Evolutionary conservation across 2,888 invertebrate species (phyloP), one percentile per base, ranked within the genome.

Genomic region (Philonicus albiceps): DNA sequence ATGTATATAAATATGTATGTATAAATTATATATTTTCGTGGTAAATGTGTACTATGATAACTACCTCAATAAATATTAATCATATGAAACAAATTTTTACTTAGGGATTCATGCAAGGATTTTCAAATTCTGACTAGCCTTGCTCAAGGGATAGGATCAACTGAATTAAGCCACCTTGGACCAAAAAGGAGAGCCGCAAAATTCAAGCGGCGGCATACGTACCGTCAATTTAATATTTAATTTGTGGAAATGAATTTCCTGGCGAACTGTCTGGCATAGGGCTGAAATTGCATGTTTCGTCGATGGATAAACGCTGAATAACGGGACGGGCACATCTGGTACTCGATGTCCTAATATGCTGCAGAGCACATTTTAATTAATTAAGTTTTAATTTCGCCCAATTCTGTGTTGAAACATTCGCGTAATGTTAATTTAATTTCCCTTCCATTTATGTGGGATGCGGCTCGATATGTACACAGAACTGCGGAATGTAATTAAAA

Each of bases 211-310:
- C 27, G 5, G 27, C 89, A 90, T 90, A 90, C 91, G 90, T 90
- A 92, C 92, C 90, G 92, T 92, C 89, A 92, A 89, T 90, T 92
- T 92, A 89, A 92, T 91, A 90, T 92, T 91, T 90, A 92, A 90
- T 90, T 92, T 92, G 88, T 92, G 91, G 89, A 91, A 92, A 89
- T 91, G 90, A 87, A 95, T 92, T 90, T 95, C 95, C 90, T 93
- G 93, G 83, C 94, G 93, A 40, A 94, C 90, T 76, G 94, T 94
- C 90, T 94, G 94, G 16, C 94, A 93, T 31, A 95, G 90, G 49
- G 94, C 94, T 19, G 93, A 93, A 64, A 94, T 92, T 73, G 94
- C 94, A 90, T 93, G 93, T 90, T 95, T 95, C 49, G 94, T 93
- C 49, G 94, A 94, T 84, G 94, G 92, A 91, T 95, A 94, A 90